Evolutionary conservation across 2,113 vertebrate species (phyloP), one percentile per base, ranked within the genome.

Genomic region (zebrafish (Danio rerio)): DNA sequence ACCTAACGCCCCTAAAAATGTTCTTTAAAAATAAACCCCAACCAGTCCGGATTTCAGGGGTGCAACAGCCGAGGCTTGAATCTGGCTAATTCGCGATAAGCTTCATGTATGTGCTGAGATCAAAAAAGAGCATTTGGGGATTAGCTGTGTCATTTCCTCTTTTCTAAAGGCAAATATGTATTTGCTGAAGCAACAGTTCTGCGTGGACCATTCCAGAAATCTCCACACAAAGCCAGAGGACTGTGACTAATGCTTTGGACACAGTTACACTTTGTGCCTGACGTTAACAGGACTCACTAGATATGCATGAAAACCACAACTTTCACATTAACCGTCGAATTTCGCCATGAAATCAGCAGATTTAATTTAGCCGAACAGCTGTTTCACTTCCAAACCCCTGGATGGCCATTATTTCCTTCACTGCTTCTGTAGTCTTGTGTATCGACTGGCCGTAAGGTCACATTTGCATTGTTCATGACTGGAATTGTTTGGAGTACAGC

Each of bases 261-360:
- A 80, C 83, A 56, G 59, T 65, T 79, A 79, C 59, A 84, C 56
- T 55, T 56, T 56, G 20, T 76, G 21, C n/a, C 66, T 81, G 58
- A 75, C 15, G 53, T n/a, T 76, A 74, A 76, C 18, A 72, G 31
- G 40, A 78, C 16, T 50, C 21, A n/a, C n/a, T n/a, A n/a, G n/a
- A n/a, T n/a, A n/a, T n/a, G 43, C 78, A 68, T 73, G 69, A 63
- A 75, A 75, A 74, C 43, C 56, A 61, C 73, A 76, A 82, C 7
- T 72, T 47, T 40, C 55, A 56, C 8, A 31, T n/a, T 59, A 7
- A 68, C 31, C 31, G 66, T 65, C 7, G 15, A 7, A 53, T 58
- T 83, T 53, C 58, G 31, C 58, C 63, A 78, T 81, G 72, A 86
- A 76, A 83, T 81, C 65, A 76, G 47, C 52, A 49, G 43, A 77